phyloP scores from a whole-genome alignment of 2,888 invertebrate species.

The Cataglyphis cursor region DNA sequence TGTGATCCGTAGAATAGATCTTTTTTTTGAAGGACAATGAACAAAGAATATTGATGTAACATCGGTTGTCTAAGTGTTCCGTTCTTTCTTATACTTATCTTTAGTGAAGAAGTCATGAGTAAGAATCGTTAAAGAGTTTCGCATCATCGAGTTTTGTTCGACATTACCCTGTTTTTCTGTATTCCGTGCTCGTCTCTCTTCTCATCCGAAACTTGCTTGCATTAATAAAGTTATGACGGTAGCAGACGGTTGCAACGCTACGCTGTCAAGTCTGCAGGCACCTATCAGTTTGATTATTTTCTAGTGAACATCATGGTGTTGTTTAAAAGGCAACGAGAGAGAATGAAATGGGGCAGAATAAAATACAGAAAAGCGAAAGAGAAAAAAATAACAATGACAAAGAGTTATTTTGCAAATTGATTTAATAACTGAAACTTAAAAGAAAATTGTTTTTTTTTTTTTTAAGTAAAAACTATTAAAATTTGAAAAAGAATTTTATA shows the following conservation, averaged over 20 bases:
- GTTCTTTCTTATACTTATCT: constrained; percentile 18
- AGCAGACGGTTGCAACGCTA: constrained; percentile 28
- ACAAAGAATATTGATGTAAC: constrained; percentile 36
- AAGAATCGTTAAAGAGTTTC: constrained; percentile 78
- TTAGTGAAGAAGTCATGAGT: constrained; percentile 46
- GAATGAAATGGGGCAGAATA: not conserved
- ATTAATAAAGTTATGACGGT: constrained; percentile 73
- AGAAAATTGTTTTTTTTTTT: not conserved
- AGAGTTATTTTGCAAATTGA: not conserved
- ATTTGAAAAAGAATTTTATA: not conserved
- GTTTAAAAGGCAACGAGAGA: constrained; percentile 14
- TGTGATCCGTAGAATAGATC: constrained; percentile 13
- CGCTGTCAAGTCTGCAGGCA: constrained; percentile 35
- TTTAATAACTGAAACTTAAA: not conserved
- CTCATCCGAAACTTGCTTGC: constrained; percentile 66
- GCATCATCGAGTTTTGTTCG: constrained; percentile 70
- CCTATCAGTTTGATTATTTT: constrained; percentile 48
- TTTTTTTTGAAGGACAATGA: constrained; percentile 6
- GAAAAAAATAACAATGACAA: not conserved
- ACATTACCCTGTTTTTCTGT: constrained; percentile 7
- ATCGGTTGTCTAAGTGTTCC: constrained; percentile 30
- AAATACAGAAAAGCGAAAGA: not conserved
- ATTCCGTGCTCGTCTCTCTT: constrained; percentile 45
- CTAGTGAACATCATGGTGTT: constrained; percentile 38
- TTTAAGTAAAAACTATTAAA: not conserved